Conservation (phyloP, 2,797 vertebrate genomes). For the Eremophila alpestris region DNA sequence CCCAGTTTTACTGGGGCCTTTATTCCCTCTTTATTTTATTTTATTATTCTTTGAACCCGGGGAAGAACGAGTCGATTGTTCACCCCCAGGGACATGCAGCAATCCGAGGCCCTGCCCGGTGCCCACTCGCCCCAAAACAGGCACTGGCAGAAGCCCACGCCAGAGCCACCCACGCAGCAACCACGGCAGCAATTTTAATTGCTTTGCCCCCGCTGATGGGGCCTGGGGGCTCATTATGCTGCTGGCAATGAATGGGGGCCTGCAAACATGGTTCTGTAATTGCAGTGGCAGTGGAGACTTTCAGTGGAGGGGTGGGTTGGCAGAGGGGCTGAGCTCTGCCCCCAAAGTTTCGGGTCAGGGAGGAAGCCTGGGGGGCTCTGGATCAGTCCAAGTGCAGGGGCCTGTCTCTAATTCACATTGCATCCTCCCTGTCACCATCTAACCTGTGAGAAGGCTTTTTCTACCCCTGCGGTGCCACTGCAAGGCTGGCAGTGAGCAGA, state of each 20-base stretch:
- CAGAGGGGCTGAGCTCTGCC: not conserved
- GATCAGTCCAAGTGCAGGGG: not conserved
- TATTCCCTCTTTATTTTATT: not conserved
- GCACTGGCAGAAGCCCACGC: not conserved
- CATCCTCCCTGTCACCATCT: not conserved
- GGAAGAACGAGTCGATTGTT: slow-evolving; percentile 39
- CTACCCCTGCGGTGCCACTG: rapidly evolving
- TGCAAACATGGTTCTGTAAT: not conserved
- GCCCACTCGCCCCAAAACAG: not conserved
- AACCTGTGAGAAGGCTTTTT: not conserved
- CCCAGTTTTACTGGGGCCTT: not conserved
- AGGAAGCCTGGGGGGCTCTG: not conserved
- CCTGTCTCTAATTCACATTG: rapidly evolving
- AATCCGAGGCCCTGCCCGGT: not conserved
- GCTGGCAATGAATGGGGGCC: not conserved
- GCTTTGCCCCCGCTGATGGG: not conserved
- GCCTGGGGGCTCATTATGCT: not conserved
- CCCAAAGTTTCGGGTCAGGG: not conserved
- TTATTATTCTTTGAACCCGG: not conserved
- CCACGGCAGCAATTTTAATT: slow-evolving; percentile 42
- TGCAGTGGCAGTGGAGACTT: not conserved
- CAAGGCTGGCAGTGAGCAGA: not conserved
- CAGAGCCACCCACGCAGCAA: not conserved
- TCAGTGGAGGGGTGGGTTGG: not conserved
- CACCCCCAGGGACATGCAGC: rapidly evolving